Percentiles rank a stretch among this genome's conserved stretches.
Conservation (phyloP, 2,797 vertebrate species). For the Poecile montanus region DNA sequence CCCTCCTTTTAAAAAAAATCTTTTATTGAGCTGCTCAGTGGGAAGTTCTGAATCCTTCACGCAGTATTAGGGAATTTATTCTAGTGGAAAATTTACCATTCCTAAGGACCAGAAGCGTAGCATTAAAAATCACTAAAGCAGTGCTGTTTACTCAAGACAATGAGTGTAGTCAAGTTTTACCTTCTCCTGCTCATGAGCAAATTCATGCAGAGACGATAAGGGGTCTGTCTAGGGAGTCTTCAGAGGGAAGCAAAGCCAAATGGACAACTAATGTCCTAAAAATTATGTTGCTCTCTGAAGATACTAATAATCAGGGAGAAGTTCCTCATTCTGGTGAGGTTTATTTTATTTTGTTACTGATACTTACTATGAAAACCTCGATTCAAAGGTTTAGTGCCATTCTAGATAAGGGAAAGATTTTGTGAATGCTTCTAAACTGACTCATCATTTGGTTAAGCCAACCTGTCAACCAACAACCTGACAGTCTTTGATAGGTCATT, state of each 20-base stretch:
- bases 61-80: neutral
- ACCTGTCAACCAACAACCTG: neutral
- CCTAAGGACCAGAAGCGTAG: neutral
- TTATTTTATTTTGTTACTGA: neutral
- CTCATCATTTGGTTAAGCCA: neutral
- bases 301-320: neutral
- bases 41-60: neutral
- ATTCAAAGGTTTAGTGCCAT: neutral
- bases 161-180: neutral
- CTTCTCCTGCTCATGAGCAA: neutral
- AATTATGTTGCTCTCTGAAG: neutral
- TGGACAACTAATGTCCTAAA: neutral
- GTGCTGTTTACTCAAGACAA: neutral
- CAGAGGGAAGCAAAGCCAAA: neutral
- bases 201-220: neutral
- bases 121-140: constrained; percentile 8
- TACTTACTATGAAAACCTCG: rapidly evolving
- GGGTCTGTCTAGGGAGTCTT: neutral
- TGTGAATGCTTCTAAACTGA: neutral
- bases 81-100: neutral
- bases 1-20: neutral
- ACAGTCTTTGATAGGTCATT: neutral
- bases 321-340: neutral
- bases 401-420: neutral
- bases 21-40: neutral